Evolutionary conservation across 2,888 invertebrate species (phyloP).

Genomic region (Scelioninae gen. 2): DNA sequence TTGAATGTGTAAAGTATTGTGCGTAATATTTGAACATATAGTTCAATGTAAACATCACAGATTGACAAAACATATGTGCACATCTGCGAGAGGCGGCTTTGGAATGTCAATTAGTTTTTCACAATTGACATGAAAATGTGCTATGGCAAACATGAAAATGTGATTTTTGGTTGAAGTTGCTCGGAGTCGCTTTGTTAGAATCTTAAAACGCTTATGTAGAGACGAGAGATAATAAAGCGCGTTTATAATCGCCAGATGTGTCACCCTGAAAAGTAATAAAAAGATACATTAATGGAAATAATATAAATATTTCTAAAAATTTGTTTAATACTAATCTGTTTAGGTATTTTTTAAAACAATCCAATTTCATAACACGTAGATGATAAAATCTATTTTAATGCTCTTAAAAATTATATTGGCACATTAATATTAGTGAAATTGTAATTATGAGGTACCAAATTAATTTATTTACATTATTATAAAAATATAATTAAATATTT

Average conservation of each 20-base stretch:
- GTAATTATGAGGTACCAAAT: too few relatives aligned
- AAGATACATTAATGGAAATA: neutral
- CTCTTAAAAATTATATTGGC: too few relatives aligned
- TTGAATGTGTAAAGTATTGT: conserved; percentile 12
- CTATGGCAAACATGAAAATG: conserved; percentile 27
- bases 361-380: neutral
- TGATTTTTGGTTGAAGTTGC: conserved; percentile 2
- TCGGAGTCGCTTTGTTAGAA: neutral
- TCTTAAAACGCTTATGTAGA: neutral
- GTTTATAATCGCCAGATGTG: conserved; percentile 95
- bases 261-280: conserved; percentile 83
- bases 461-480: too few relatives aligned
- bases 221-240: conserved; percentile 89
- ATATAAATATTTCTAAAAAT: conserved; percentile 1
- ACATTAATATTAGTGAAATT: too few relatives aligned
- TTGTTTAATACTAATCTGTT: too few relatives aligned
- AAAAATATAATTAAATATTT: too few relatives aligned
- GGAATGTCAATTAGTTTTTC: too few relatives aligned
- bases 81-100: neutral
- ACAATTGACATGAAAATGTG: conserved; percentile 27
- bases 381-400: too few relatives aligned
- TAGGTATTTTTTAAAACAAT: too few relatives aligned
- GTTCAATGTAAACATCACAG: conserved; percentile 18
- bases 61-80: conserved; percentile 6
- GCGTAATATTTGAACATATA: conserved; percentile 18